Percentiles rank a stretch among this genome's conserved stretches.
Evolutionary conservation across 2,797 vertebrate species (phyloP).

Genomic region (Chlorospingus flavigularis): DNA sequence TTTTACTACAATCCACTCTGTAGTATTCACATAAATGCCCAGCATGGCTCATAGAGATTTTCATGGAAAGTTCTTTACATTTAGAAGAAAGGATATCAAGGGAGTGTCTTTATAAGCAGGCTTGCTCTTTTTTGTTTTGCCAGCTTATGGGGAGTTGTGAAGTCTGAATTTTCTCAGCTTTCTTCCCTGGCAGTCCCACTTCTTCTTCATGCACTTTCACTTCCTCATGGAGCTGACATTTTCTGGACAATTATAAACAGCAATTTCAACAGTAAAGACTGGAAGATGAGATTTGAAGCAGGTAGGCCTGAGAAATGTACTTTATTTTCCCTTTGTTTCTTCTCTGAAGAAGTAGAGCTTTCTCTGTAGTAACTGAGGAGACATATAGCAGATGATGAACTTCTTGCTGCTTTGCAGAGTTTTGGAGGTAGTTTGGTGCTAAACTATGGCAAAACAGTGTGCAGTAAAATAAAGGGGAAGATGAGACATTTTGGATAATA

Average conservation of each 20-base stretch:
- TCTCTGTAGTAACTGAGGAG: neutral
- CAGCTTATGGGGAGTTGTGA: constrained; percentile 96
- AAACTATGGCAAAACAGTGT: neutral
- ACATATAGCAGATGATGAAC: neutral
- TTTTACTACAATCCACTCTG: neutral
- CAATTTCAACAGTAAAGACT: constrained; percentile 97
- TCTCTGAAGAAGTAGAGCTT: neutral
- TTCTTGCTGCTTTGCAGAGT: neutral
- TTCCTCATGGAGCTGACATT: constrained; percentile 95
- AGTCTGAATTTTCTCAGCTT: constrained; percentile 96
- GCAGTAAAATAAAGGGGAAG: neutral
- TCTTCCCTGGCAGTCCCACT: constrained; percentile 95
- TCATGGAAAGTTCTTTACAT: neutral
- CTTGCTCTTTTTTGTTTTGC: constrained; percentile 16
- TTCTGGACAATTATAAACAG: constrained; percentile 97
- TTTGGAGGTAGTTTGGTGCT: neutral
- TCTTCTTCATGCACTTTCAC: constrained; percentile 92
- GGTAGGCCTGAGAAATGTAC: constrained; percentile 74
- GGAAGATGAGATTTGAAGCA: constrained; percentile 99
- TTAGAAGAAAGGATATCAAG: neutral
- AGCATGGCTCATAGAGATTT: neutral
- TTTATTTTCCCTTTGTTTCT: neutral
- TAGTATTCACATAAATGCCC: neutral
- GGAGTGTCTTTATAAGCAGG: neutral
- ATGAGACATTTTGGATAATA: neutral